Percentiles rank a stretch among this genome's conserved stretches.
phyloP scores from a whole-genome alignment of 2,113 vertebrate species.

The Andinoacara biseriatus region DNA sequence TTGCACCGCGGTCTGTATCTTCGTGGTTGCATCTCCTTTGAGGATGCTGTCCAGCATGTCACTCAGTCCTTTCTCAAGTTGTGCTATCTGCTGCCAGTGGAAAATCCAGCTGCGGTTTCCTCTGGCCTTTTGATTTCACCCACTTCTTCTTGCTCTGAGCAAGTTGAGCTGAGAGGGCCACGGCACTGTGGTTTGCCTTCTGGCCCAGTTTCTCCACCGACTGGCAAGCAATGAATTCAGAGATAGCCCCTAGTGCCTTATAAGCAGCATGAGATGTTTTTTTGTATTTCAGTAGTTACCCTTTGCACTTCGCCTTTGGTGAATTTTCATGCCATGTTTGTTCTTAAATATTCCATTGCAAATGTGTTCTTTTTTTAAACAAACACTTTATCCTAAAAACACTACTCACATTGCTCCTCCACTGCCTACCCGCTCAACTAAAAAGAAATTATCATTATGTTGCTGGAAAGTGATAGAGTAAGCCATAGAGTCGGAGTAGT shows the following conservation, averaged over 20 bases:
- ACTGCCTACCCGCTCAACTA: neutral
- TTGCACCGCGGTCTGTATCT: neutral
- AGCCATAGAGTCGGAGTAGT: neutral
- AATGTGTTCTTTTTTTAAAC: neutral
- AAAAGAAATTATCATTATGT: neutral
- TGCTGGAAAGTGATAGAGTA: neutral
- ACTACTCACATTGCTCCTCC: neutral
- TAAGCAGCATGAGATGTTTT: neutral
- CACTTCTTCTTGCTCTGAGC: neutral
- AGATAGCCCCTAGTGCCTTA: neutral
- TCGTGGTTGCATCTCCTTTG: neutral
- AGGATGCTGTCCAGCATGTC: slow-evolving; percentile 2
- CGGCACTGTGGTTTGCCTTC: neutral
- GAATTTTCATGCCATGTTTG: neutral
- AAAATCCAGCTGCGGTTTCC: neutral
- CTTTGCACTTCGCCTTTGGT: neutral
- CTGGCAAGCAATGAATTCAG: neutral
- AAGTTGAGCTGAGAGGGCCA: neutral
- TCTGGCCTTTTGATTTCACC: neutral
- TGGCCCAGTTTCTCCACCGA: neutral
- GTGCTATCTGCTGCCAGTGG: neutral
- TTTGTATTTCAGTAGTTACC: neutral
- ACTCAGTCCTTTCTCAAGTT: neutral
- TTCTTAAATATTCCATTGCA: neutral
- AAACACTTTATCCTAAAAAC: neutral